Evolutionary conservation across 1,140 invertebrate genomes (phyloP).

Genomic region (Drosophila sucinea): DNA sequence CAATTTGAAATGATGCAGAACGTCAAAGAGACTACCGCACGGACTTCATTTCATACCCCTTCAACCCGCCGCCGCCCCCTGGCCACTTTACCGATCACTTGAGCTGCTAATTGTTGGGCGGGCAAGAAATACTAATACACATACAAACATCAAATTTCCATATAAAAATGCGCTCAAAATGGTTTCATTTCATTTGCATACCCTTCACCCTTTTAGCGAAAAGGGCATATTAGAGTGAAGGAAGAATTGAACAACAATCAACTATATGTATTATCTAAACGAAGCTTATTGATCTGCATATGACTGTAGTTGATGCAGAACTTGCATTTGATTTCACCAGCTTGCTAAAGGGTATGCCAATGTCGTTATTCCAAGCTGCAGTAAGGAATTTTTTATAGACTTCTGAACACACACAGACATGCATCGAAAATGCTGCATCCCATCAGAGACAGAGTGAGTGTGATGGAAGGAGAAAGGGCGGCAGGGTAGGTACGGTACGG

Average conservation of each 20-base stretch:
- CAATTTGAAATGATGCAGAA: slow-evolving; percentile 74
- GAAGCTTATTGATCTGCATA: background rate
- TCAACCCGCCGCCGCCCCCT: slow-evolving; percentile 1
- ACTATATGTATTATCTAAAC: too few species aligned
- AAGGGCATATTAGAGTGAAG: background rate
- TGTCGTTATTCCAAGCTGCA: background rate
- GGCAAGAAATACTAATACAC: slow-evolving; percentile 46
- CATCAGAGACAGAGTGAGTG: background rate
- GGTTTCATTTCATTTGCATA: slow-evolving; percentile 26
- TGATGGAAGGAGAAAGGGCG: background rate
- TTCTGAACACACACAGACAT: slow-evolving; percentile 5
- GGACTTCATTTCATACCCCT: background rate
- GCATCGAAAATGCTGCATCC: slow-evolving; percentile 16
- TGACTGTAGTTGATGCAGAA: too few species aligned
- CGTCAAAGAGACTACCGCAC: slow-evolving; percentile 71
- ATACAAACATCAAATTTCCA: slow-evolving; percentile 57
- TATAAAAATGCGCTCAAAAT: slow-evolving; percentile 53
- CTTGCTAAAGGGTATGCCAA: background rate
- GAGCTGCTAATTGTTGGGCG: slow-evolving; percentile 76
- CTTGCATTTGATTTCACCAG: too few species aligned
- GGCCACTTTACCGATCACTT: slow-evolving; percentile 61
- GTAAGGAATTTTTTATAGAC: slow-evolving; percentile 24
- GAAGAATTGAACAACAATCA: too few species aligned
- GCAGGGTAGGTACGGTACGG: background rate
- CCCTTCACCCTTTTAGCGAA: background rate